Percentiles rank a stretch among this genome's conserved stretches.
Evolutionary conservation across 2,888 invertebrate genomes (phyloP).

Genomic region (Ornithoptera alexandrae): DNA sequence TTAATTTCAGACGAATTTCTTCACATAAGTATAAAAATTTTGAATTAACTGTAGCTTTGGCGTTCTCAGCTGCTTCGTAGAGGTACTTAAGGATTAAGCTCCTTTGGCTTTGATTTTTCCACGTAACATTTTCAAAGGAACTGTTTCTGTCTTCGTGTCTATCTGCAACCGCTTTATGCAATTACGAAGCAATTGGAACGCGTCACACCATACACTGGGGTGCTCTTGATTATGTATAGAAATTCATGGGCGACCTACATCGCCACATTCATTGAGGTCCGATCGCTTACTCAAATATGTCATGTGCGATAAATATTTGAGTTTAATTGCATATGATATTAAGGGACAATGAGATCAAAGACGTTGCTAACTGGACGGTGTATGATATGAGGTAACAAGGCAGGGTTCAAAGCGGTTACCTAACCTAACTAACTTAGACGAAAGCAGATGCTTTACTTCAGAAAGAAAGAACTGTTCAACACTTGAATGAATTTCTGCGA

Average conservation of each 20-base stretch:
- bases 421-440: too few relatives aligned
- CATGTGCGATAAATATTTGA: background rate
- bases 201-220: background rate
- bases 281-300: background rate
- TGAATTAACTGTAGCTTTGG: too few relatives aligned
- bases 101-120: background rate
- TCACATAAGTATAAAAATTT: too few relatives aligned
- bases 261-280: conserved; percentile 6
- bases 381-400: too few relatives aligned
- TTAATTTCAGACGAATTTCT: background rate
- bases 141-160: background rate
- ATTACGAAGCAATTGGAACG: conserved; percentile 3
- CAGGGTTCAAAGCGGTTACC: too few relatives aligned
- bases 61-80: background rate
- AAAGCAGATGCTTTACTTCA: too few relatives aligned
- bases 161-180: conserved; percentile 2
- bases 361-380: too few relatives aligned
- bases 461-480: too few relatives aligned
- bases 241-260: conserved; percentile 39
- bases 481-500: too few relatives aligned
- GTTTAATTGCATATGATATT: too few relatives aligned
- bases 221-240: conserved; percentile 42
- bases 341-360: too few relatives aligned
- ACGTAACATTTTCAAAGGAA: conserved; percentile 1
- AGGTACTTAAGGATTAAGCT: background rate